Percentiles rank a stretch among this genome's conserved stretches.
phyloP scores from a whole-genome alignment of 1,140 invertebrate species.

The Drosophila equinoxialis region DNA sequence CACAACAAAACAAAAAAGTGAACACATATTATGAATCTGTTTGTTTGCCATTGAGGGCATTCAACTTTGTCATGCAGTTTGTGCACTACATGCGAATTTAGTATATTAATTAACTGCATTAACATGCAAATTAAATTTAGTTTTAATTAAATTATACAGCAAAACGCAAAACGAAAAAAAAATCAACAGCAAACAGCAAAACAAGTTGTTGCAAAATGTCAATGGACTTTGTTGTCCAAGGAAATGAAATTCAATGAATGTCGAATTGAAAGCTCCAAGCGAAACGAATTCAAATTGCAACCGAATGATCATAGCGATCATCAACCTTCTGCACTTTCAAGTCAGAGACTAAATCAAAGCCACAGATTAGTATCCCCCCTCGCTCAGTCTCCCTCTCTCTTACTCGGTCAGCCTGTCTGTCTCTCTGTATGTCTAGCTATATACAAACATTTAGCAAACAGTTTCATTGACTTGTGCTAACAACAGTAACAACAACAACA shows the following conservation, averaged over 20 bases:
- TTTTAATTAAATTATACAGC: constrained; percentile 69
- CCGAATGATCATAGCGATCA: constrained; percentile 23
- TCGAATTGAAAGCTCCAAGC: constrained; percentile 23
- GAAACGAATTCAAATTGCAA: constrained; percentile 24
- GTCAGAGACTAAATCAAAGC: not conserved
- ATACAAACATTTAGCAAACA: constrained; percentile 44
- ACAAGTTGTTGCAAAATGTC: constrained; percentile 47
- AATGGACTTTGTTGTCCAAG: constrained; percentile 57
- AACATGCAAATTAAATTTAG: constrained; percentile 77
- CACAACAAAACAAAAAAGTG: constrained; percentile 3
- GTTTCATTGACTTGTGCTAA: constrained; percentile 57
- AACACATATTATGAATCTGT: constrained; percentile 20
- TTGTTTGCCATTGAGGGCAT: constrained; percentile 29
- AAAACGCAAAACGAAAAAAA: constrained; percentile 1
- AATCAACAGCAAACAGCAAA: constrained; percentile 39
- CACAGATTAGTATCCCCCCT: not conserved
- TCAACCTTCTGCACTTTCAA: constrained; percentile 6
- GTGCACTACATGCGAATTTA: constrained; percentile 23
- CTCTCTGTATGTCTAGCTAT: constrained; percentile 11
- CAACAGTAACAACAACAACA: constrained; percentile 12
- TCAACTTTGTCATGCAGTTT: constrained; percentile 58
- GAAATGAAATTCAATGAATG: constrained; percentile 51
- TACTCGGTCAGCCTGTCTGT: not conserved
- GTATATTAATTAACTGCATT: constrained; percentile 56
- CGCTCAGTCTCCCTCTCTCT: not conserved